Base-by-base conservation (phyloP, 2,888 invertebrate species). In the Sthenelais limicola region DNA sequence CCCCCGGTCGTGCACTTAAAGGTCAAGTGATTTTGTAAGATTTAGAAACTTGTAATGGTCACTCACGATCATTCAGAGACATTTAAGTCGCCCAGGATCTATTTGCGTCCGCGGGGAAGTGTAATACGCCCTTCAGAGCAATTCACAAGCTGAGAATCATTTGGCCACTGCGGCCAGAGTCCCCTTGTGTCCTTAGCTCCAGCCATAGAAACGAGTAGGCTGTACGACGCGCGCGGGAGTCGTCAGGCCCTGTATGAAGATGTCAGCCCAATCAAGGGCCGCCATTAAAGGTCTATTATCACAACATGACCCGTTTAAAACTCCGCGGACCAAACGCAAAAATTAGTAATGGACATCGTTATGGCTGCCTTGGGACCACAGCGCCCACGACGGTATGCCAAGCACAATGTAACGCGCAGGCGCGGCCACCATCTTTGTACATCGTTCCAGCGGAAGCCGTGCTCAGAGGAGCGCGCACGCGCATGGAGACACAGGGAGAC, bases 31-130 rank as follows among this genome's bases (percentile, higher is more conserved):
- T 62, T 62, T 62, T 43, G 28, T 62, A 62, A 62, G 62, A 62
- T 62, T 62, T 35, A 62, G 62, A 62, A 62, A 62, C 38, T 62
- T 43, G 62, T 62, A 62, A 62, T 38, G 62, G 62, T 62, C 62
- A n/a, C n/a, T n/a, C n/a, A n/a, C n/a, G n/a, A n/a, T n/a, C n/a
- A n/a, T n/a, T n/a, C n/a, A n/a, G n/a, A n/a, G n/a, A n/a, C n/a
- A 62, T 35, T 62, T 62, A 43, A 38, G 62, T 15, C 12, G 38
- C 35, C 24, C 38, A 21, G 62, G 38, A 35, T 35, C 7, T 62
- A 26, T 3, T 21, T 62, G 35, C 15, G 62, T 62, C 62, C 62
- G 38, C 62, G 21, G 62, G 62, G 62, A 62, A 62, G 62, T 62
- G 62, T 62, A 62, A 62, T 26, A 43, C n/a, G n/a, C n/a, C n/a